Conservation (phyloP, 1,140 invertebrate species). For the Spodoptera litura region DNA sequence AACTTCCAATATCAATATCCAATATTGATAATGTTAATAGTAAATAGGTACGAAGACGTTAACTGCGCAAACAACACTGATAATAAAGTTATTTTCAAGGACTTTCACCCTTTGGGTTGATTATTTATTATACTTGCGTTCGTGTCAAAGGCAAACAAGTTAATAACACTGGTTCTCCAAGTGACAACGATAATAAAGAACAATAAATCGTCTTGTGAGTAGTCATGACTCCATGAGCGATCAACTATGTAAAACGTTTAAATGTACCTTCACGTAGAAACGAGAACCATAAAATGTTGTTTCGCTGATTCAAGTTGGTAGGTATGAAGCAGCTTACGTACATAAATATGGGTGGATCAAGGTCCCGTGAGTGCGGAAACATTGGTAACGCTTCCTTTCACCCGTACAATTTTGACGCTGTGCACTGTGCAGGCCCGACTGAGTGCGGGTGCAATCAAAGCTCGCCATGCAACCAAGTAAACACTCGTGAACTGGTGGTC, state of each 20-base stretch:
- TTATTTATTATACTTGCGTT: conserved; percentile 25
- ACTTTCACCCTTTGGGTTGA: conserved; percentile 45
- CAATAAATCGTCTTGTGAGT: conserved; percentile 11
- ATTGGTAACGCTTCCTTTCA: conserved; percentile 64
- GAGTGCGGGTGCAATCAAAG: conserved; percentile 60
- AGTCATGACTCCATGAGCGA: not conserved
- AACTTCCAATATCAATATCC: conserved; percentile 28
- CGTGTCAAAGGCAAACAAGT: conserved; percentile 52
- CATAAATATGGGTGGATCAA: conserved; percentile 56
- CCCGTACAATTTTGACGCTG: conserved; percentile 52
- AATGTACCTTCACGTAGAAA: conserved; percentile 15
- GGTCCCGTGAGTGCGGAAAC: conserved; percentile 57
- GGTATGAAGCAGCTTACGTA: conserved; percentile 11
- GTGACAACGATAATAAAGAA: conserved; percentile 13
- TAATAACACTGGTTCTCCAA: conserved; percentile 40
- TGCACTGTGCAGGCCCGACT: conserved; percentile 22
- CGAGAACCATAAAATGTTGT: conserved; percentile 18
- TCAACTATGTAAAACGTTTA: not conserved
- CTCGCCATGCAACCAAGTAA: conserved; percentile 52
- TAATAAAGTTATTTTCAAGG: conserved; percentile 43
- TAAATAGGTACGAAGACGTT: conserved; percentile 22
- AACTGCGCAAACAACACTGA: conserved; percentile 38
- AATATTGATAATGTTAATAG: conserved; percentile 23
- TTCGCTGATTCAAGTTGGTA: conserved; percentile 19
- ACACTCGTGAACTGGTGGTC: conserved; percentile 40